Percentiles rank a stretch among this genome's conserved stretches.
These are phyloP conservation scores for Drosophila sturtevanti DNA, from an alignment of 1,140 invertebrate genomes.

Conservation along the genomic window DNA sequence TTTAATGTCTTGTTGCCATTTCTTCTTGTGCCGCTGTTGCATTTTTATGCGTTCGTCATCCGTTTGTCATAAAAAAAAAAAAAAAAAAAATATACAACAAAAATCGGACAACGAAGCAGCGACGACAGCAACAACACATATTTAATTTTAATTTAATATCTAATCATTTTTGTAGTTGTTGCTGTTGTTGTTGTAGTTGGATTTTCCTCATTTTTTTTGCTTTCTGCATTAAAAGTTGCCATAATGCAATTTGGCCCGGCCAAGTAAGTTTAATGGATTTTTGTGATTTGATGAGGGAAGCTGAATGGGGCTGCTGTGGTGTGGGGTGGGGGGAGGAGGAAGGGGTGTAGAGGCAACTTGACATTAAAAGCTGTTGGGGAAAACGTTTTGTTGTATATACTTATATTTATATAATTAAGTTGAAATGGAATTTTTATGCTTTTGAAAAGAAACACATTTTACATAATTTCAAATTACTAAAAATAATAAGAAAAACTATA, in stretches of 20 bases:
- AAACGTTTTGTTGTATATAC: not conserved
- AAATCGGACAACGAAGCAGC: slow-evolving; percentile 1
- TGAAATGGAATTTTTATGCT: slow-evolving; percentile 1
- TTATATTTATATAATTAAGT: not conserved
- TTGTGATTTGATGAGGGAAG: slow-evolving; percentile 36
- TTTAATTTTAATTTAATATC: slow-evolving; percentile 80
- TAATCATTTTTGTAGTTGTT: slow-evolving; percentile 77
- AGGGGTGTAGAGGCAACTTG: not conserved
- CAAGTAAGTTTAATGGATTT: slow-evolving; percentile 66
- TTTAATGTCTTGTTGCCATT: slow-evolving; percentile 64
- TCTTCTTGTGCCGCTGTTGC: slow-evolving; percentile 68
- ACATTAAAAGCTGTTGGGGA: not conserved
- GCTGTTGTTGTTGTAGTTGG: slow-evolving; percentile 45
- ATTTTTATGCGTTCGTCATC: slow-evolving; percentile 80
- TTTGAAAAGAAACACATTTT: slow-evolving; percentile 1
- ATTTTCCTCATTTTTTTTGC: slow-evolving; percentile 64
- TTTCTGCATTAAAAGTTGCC: slow-evolving; percentile 61
- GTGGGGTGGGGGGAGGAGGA: not conserved
- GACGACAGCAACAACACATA: slow-evolving; percentile 39
- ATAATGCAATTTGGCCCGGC: slow-evolving; percentile 45
- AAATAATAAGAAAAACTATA: not conserved
- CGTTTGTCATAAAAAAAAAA: slow-evolving; percentile 74
- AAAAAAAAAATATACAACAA: slow-evolving; percentile 17
- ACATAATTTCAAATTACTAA: not conserved
- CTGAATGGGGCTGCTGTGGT: not conserved